These are phyloP conservation scores for Cephalopachus bancanus DNA, from an alignment of 2,797 vertebrate species.

Conservation along the genomic window DNA sequence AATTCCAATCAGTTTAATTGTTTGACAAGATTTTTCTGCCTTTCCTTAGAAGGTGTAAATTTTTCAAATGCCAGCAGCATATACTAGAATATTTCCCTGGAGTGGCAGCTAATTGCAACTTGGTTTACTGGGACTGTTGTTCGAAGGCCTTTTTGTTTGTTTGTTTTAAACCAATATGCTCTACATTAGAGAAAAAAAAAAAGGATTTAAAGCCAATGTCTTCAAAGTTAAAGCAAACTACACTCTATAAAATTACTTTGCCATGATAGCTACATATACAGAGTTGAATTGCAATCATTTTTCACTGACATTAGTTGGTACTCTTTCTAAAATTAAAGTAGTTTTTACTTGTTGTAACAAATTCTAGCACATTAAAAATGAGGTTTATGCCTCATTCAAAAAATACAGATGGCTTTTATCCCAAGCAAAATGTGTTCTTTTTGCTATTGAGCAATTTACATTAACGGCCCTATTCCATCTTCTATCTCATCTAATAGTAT, in stretches of 20 bases:
- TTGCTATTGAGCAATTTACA: constrained; percentile 61
- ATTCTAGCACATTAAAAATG: constrained; percentile 73
- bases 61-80: constrained; percentile 92
- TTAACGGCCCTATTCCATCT: neutral
- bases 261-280: constrained; percentile 76
- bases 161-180: constrained; percentile 79
- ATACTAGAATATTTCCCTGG: constrained; percentile 90
- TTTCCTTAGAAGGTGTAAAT: constrained; percentile 91
- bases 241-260: constrained; percentile 80
- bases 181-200: constrained; percentile 85
- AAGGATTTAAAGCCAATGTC: constrained; percentile 80
- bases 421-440: constrained; percentile 62
- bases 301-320: constrained; percentile 68
- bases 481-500: constrained; percentile 55
- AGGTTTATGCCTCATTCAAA: constrained; percentile 60
- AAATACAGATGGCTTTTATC: constrained; percentile 68
- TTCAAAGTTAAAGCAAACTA: constrained; percentile 74
- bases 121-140: constrained; percentile 85
- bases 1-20: constrained; percentile 93
- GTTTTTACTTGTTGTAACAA: constrained; percentile 72
- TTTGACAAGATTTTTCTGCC: constrained; percentile 93
- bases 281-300: constrained; percentile 83
- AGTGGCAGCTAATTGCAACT: constrained; percentile 92
- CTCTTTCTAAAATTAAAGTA: constrained; percentile 79
- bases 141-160: constrained; percentile 80